A percentile compares a stretch with the other conserved stretches of the same genome.
Evolutionary conservation across 2,797 vertebrate genomes (phyloP).

Genomic region (Channallabes apus): DNA sequence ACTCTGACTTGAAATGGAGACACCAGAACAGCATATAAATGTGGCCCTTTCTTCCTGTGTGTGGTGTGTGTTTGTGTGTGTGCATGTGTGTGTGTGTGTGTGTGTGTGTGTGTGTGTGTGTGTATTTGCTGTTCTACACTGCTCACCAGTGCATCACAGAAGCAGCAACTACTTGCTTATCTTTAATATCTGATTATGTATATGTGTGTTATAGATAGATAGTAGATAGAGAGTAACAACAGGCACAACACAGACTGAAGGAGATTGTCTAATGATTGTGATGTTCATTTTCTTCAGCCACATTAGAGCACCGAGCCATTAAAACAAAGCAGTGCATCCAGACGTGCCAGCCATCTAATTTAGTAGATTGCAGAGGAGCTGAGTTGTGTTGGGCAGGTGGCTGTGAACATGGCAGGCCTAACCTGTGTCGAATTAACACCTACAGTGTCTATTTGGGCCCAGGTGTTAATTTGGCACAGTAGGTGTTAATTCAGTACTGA

Average conservation of each 20-base stretch:
- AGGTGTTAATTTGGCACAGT: slow-evolving; percentile 32
- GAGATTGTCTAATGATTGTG: slow-evolving; percentile 4
- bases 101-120: slow-evolving; percentile 43
- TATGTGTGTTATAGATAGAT: not conserved
- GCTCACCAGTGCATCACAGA: slow-evolving; percentile 38
- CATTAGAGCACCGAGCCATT: slow-evolving; percentile 11
- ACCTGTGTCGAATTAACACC: slow-evolving; percentile 34
- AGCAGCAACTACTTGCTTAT: slow-evolving; percentile 29
- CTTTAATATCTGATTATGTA: slow-evolving; percentile 48
- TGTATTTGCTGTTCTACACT: slow-evolving; percentile 47
- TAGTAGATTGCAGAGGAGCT: not conserved
- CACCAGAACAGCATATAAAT: slow-evolving; percentile 80
- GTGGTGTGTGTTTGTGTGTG: slow-evolving; percentile 46
- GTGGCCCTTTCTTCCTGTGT: slow-evolving; percentile 70
- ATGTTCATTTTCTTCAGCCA: slow-evolving; percentile 22
- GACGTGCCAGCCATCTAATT: slow-evolving; percentile 5
- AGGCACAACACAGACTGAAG: not conserved
- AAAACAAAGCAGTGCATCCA: not conserved
- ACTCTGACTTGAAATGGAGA: slow-evolving; percentile 69
- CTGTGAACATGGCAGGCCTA: slow-evolving; percentile 21
- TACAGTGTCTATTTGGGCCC: slow-evolving; percentile 28
- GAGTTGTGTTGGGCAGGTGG: slow-evolving; percentile 13
- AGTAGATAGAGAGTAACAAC: slow-evolving; percentile 9
- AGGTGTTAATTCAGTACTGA: slow-evolving; percentile 13
- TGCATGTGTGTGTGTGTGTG: slow-evolving; percentile 44